phyloP scores from a whole-genome alignment of 2,888 invertebrate genomes.

The Trachelus troglodyta region DNA sequence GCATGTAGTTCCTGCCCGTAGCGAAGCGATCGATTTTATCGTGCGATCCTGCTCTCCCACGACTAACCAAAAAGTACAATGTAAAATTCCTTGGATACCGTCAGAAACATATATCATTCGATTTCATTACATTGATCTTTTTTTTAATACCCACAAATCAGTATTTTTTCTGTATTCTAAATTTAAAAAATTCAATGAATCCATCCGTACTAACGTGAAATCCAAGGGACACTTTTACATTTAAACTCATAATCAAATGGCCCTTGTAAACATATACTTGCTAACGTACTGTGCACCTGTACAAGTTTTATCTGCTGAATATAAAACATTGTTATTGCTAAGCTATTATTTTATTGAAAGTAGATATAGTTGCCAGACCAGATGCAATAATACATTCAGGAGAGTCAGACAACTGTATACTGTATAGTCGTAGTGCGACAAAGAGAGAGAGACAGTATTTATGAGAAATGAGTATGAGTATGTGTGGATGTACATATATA shows the following conservation, averaged over 20 bases:
- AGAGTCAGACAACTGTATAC: not conserved
- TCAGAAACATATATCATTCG: not conserved
- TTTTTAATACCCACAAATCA: not conserved
- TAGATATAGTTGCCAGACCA: not conserved
- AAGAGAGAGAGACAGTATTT: conserved; percentile 14
- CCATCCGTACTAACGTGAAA: not conserved
- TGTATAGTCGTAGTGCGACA: not conserved
- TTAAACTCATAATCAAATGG: not conserved
- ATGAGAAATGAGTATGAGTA: not conserved
- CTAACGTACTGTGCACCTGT: not conserved
- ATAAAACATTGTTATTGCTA: not conserved
- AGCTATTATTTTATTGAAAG: not conserved
- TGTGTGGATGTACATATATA: conserved; percentile 24
- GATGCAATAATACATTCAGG: not conserved
- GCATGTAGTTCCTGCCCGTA: not conserved
- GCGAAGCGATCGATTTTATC: conserved; percentile 5
- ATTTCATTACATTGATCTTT: not conserved
- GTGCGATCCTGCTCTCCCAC: not conserved
- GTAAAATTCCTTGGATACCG: not conserved
- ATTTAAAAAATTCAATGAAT: not conserved
- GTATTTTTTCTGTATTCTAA: not conserved
- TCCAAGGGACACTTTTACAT: not conserved
- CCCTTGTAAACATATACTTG: not conserved
- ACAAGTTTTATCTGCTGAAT: not conserved
- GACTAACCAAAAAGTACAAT: not conserved